Evolutionary conservation across 2,797 vertebrate genomes (phyloP).

Genomic region (Manis crassicaudata): DNA sequence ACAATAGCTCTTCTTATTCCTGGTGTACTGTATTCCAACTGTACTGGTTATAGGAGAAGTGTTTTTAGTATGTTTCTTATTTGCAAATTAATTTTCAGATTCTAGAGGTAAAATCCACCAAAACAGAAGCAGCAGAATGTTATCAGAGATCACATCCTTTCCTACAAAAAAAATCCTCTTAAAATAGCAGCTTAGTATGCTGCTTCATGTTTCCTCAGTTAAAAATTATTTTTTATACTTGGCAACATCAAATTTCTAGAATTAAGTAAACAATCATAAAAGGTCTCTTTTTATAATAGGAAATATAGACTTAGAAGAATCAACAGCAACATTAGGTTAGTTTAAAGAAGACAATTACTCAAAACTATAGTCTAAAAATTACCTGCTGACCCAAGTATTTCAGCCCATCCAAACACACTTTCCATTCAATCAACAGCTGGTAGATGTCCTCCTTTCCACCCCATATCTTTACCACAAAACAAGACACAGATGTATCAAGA

Average conservation of each 20-base stretch:
- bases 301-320: constrained; percentile 19
- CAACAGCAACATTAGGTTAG: background rate
- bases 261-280: constrained; percentile 30
- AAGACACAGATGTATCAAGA: constrained; percentile 96
- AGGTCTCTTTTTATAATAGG: background rate
- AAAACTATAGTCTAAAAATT: constrained; percentile 67
- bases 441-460: constrained; percentile 93
- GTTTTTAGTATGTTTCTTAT: background rate
- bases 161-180: background rate
- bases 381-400: constrained; percentile 98
- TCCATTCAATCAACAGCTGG: constrained; percentile 97
- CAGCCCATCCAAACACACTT: constrained; percentile 95
- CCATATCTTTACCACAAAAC: constrained; percentile 98
- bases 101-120: background rate
- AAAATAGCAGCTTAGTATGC: background rate
- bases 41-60: background rate
- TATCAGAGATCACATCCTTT: constrained; percentile 18
- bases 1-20: background rate
- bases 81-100: constrained; percentile 45
- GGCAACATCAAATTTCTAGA: background rate
- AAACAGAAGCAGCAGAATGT: background rate
- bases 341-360: background rate
- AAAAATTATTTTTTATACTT: constrained; percentile 7
- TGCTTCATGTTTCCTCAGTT: background rate
- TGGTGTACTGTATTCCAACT: background rate